Base-by-base conservation (phyloP, 23 tunicate genomes). In the Diplosoma virens region DNA sequence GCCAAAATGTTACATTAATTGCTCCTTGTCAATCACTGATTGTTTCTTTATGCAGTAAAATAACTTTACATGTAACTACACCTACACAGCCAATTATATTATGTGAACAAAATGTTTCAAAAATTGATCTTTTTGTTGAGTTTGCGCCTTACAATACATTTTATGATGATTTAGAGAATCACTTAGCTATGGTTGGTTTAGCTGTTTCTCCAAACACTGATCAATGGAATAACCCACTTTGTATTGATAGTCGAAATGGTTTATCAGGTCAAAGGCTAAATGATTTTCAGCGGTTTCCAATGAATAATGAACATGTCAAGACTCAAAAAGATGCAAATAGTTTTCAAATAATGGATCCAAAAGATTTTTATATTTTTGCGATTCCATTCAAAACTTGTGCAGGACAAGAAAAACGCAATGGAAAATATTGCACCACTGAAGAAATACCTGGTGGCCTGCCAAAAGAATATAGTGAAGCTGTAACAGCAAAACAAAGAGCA, bases 121-220 rank as follows among this genome's bases (percentile, higher is more conserved):
- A 28, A 11, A 20, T 26, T 23, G 41, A 59, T n/a, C 58, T 77
- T 1, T 47, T 79, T n/a, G 79, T 92, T 6, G 76, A 80, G 11
- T 76, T 92, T n/a, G 97, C 82, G 3, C 97, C 97, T 25, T 92
- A 85, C 76, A 89, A 92, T 46, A 92, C 97, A 0, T 85, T 77
- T 50, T 92, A 92, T 72, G 68, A 77, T 34, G 58, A 81, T 9
- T 77, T 92, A 18, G 97, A 82, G 65, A 34, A 32, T 1, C 97
- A 92, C 63, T 67, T 92, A 28, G 83, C 88, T 18, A 66, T 52
- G 45, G 69, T 85, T 30, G 97, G 97, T 21, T 66, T 85, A 11
- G 52, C 85, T 1, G 75, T 85, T 2, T 92, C 97, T 14, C 92
- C 92, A n/a, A 79, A 92, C 59, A 92, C 81, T 1, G 85, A 92